Conservation (phyloP, 2,888 invertebrate species). For the Pyrochroa serraticornis region DNA sequence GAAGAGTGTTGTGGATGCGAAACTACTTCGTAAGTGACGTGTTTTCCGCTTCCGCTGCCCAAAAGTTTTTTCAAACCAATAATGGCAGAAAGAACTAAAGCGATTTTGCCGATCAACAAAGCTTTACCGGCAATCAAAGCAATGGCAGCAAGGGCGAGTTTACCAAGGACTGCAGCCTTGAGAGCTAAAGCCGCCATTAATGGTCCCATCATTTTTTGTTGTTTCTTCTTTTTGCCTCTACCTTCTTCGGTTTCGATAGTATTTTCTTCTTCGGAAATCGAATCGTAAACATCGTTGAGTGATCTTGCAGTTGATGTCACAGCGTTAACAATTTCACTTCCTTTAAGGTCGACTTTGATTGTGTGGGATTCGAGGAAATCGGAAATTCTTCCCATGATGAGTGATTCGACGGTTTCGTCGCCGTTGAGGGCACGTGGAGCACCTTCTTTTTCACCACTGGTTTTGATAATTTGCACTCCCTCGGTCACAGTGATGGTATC, state of each 20-base stretch:
- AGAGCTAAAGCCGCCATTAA: conserved; percentile 75
- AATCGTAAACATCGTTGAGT: conserved; percentile 74
- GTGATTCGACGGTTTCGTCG: conserved; percentile 69
- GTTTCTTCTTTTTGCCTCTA: conserved; percentile 83
- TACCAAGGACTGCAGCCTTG: conserved; percentile 80
- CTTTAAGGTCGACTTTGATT: conserved; percentile 83
- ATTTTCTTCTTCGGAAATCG: conserved; percentile 64
- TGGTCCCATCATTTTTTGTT: conserved; percentile 78
- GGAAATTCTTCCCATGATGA: conserved; percentile 72
- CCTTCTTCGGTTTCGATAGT: conserved; percentile 70
- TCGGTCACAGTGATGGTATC: conserved; percentile 81
- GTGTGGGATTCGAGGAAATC: conserved; percentile 81
- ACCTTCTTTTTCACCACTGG: conserved; percentile 71
- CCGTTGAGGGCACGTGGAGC: conserved; percentile 75
- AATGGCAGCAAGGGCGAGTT: conserved; percentile 79
- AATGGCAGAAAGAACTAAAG: conserved; percentile 80
- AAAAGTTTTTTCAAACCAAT: conserved; percentile 84
- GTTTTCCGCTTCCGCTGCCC: conserved; percentile 70
- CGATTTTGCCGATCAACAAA: conserved; percentile 82
- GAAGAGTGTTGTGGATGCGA: conserved; percentile 81
- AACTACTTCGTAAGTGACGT: conserved; percentile 87
- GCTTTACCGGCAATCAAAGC: conserved; percentile 88
- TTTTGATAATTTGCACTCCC: conserved; percentile 83
- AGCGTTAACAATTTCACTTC: conserved; percentile 80
- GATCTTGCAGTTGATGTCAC: conserved; percentile 82